A percentile compares a stretch with the other conserved stretches of the same genome.
phyloP scores from a whole-genome alignment of 23 tunicate genomes.

The Trididemnum nubilum region DNA sequence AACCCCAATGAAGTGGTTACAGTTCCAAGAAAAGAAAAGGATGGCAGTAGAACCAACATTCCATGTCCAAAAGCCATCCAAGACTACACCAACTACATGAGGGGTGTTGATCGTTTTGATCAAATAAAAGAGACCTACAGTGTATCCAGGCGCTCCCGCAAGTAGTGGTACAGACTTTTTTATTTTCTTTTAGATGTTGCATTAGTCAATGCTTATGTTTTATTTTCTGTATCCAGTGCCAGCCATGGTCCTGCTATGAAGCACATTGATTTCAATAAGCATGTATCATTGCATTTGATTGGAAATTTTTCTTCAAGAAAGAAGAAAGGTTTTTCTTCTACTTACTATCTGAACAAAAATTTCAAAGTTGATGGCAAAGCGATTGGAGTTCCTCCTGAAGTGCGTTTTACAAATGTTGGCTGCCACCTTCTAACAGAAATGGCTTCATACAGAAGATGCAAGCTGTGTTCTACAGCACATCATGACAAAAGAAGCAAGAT shows the following conservation, averaged over 20 bases:
- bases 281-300: not conserved
- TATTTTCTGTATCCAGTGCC: not conserved
- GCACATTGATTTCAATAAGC: slow-evolving; percentile 7
- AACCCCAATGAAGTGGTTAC: slow-evolving; percentile 6
- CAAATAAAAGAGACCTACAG: slow-evolving; percentile 18
- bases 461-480: slow-evolving; percentile 12
- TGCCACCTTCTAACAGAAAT: not conserved
- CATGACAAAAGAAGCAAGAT: slow-evolving; percentile 25
- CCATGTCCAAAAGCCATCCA: slow-evolving; percentile 25
- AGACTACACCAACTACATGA: slow-evolving; percentile 29
- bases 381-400: slow-evolving; percentile 9
- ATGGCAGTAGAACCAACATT: slow-evolving; percentile 8
- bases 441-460: slow-evolving; percentile 9
- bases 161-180: slow-evolving; percentile 17
- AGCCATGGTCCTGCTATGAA: slow-evolving; percentile 3
- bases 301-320: not conserved
- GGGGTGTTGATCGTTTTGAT: slow-evolving; percentile 43
- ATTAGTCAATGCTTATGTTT: slow-evolving; percentile 1
- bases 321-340: slow-evolving; percentile 5
- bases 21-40: slow-evolving; percentile 9
- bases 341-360: slow-evolving; percentile 11
- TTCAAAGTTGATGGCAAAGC: not conserved
- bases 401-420: slow-evolving; percentile 2
- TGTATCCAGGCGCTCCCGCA: slow-evolving; percentile 12
- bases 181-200: slow-evolving; percentile 5